These are phyloP conservation scores for Drosophila kikkawai DNA, from an alignment of 1,140 invertebrate species.

Conservation along the genomic window DNA sequence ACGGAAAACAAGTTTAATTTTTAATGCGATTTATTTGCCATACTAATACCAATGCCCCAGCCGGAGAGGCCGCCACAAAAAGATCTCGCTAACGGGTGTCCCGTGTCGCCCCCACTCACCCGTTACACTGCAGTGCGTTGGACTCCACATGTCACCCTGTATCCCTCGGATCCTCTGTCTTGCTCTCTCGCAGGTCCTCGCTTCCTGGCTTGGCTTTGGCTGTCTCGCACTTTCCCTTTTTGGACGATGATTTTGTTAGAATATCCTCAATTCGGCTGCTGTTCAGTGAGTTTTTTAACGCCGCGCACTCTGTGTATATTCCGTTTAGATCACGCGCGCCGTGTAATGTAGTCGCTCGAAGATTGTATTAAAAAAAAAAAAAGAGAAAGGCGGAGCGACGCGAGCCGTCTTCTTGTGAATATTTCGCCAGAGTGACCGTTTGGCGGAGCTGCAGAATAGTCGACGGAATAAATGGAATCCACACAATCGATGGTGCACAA, in stretches of 20 bases:
- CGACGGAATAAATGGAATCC: no score
- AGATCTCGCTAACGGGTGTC: constrained; percentile 41
- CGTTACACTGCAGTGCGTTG: constrained; percentile 78
- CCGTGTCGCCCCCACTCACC: constrained; percentile 59
- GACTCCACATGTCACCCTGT: constrained; percentile 73
- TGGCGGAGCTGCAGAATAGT: no score
- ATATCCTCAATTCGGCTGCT: constrained; percentile 1
- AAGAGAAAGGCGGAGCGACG: constrained; percentile 36
- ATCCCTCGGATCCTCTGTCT: constrained; percentile 10
- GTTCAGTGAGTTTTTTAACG: background rate
- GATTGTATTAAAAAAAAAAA: constrained; percentile 44
- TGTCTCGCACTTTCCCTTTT: background rate
- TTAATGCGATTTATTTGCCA: constrained; percentile 63
- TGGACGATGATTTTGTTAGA: background rate
- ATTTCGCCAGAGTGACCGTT: background rate
- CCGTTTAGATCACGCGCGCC: constrained; percentile 30
- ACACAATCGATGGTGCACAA: no score
- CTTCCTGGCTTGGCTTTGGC: background rate
- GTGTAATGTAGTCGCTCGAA: constrained; percentile 11
- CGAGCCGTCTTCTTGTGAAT: constrained; percentile 1
- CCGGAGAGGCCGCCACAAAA: constrained; percentile 13
- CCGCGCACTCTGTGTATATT: constrained; percentile 8
- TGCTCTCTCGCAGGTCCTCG: constrained; percentile 18
- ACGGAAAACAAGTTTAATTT: constrained; percentile 60
- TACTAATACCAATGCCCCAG: constrained; percentile 9